phyloP scores from a whole-genome alignment of 2,113 vertebrate genomes.

The Spea multiplicata region DNA sequence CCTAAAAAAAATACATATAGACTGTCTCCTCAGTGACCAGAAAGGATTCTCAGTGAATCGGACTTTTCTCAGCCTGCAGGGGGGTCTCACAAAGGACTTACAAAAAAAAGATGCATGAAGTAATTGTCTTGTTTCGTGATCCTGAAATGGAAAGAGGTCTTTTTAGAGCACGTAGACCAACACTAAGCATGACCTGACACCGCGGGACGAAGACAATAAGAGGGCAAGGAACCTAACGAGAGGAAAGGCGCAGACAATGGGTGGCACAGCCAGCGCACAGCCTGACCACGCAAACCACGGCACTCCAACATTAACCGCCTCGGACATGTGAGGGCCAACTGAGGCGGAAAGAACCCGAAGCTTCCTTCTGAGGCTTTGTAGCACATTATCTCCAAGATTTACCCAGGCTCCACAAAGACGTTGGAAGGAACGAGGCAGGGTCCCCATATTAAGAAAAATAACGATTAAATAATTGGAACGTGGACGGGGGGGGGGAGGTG shows the following conservation, averaged over 20 bases:
- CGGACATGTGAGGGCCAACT: conserved; percentile 71
- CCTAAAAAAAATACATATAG: conserved; percentile 69
- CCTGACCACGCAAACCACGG: conserved; percentile 62
- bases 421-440: conserved; percentile 53
- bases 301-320: conserved; percentile 65
- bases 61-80: conserved; percentile 71
- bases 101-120: conserved; percentile 80
- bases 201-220: conserved; percentile 66
- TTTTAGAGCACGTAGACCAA: conserved; percentile 65
- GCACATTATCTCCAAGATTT: conserved; percentile 62
- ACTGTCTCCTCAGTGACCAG: conserved; percentile 69
- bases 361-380: conserved; percentile 68
- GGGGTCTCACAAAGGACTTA: conserved; percentile 74
- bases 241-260: conserved; percentile 73
- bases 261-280: conserved; percentile 63
- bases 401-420: conserved; percentile 61
- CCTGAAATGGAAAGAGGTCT: conserved; percentile 77
- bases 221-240: conserved; percentile 80
- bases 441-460: conserved; percentile 53
- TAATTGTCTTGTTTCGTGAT: conserved; percentile 89
- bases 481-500: conserved; percentile 29
- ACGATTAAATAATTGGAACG: conserved; percentile 54
- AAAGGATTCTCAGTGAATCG: conserved; percentile 76
- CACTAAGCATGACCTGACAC: conserved; percentile 70
- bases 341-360: conserved; percentile 68